Base-by-base conservation (phyloP, 1,140 invertebrate species). In the Drosophila obscura region DNA sequence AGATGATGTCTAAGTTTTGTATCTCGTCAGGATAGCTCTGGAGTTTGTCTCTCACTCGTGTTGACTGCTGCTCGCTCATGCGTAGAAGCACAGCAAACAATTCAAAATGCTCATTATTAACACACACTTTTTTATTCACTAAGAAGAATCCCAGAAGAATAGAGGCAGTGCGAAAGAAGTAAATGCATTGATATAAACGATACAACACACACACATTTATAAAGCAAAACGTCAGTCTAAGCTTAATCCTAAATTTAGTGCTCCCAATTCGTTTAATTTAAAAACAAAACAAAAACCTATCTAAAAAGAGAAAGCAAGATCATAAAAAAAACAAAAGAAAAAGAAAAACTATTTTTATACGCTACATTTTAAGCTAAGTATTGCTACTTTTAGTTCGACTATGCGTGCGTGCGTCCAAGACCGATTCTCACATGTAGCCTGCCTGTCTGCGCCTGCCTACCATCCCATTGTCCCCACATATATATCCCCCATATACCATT, bases 301-400 rank as follows among this genome's bases (percentile, higher is more conserved):
- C 61, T 61, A 74, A 53, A 60, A 67, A 55, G 39, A 64, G 31
- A 59, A 62, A 28, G 35, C 48, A 35, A 59, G 60, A 60, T 16
- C 16, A 67, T 50, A 61, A n/a, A 51, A 39, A 26, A 53, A 22
- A n/a, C n/a, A n/a, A 51, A 48, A 61, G 4, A 63, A 49, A 57
- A 48, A 68, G 58, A 58, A 77, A 71, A 80, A 80, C 71, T 67
- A 90, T 84, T 89, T 82, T 85, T 85, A 87, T 87, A 85, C 59
- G 64, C 82, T 87, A 85, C 52, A 69, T 87, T 80, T 44, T 87
- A 85, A 85, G 78, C 74, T 85, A 87, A 85, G 81, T 85, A 85
- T 85, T 85, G 77, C 69, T 85, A 85, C 73, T 74, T 87, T 87
- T 85, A 85, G 82, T 85, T 87, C 49, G 52, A 74, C 68, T 84